Evolutionary conservation across 1,140 invertebrate genomes (phyloP).

Genomic region (Triops cancriformis): DNA sequence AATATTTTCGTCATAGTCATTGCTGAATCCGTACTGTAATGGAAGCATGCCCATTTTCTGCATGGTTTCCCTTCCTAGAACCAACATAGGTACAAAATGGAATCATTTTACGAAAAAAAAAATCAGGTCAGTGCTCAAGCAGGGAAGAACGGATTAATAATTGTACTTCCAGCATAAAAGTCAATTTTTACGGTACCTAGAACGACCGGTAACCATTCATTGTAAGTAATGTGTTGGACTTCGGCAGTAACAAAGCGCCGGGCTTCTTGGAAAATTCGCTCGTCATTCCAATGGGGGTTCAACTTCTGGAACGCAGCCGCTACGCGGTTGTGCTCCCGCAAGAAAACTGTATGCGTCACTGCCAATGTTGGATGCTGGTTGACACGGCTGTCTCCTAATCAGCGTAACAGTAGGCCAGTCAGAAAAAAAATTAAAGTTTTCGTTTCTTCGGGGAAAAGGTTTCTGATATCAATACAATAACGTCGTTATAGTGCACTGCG

Average conservation of each 20-base stretch:
- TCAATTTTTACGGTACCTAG: slow-evolving; percentile 41
- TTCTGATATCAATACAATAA: not conserved
- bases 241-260: slow-evolving; percentile 46
- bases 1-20: slow-evolving; percentile 48
- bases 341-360: slow-evolving; percentile 48
- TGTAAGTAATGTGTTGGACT: slow-evolving; percentile 55
- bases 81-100: not conserved
- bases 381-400: slow-evolving; percentile 24
- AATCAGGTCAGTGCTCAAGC: not conserved
- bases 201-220: slow-evolving; percentile 55
- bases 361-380: slow-evolving; percentile 51
- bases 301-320: slow-evolving; percentile 39
- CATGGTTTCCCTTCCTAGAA: slow-evolving; percentile 31
- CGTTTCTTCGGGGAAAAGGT: not conserved
- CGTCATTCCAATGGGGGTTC: slow-evolving; percentile 45
- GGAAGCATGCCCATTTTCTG: slow-evolving; percentile 34
- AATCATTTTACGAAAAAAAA: not conserved
- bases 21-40: slow-evolving; percentile 34
- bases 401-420: not conserved
- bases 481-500: not conserved
- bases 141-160: not conserved
- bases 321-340: slow-evolving; percentile 45
- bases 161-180: not conserved
- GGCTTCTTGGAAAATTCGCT: slow-evolving; percentile 48
- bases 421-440: not conserved